These are phyloP conservation scores for Mamestra configurata DNA, from an alignment of 1,140 invertebrate genomes.

Conservation along the genomic window DNA sequence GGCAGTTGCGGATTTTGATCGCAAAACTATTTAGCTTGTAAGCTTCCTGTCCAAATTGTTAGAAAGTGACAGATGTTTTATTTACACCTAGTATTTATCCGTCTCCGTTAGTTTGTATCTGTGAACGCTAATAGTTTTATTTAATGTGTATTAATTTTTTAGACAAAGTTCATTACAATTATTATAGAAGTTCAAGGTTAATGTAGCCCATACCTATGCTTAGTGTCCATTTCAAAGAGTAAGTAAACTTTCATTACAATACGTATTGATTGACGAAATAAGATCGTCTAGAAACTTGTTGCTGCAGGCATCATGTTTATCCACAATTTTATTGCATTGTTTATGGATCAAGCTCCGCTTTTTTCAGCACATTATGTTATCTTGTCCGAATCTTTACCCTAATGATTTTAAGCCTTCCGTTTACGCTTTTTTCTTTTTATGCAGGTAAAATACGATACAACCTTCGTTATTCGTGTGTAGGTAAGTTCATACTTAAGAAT, in stretches of 20 bases:
- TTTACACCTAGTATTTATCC: too few species aligned
- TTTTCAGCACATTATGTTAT: constrained; percentile 31
- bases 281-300: not conserved
- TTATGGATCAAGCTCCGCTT: constrained; percentile 22
- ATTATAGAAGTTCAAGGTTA: not conserved
- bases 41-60: constrained; percentile 6
- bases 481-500: not conserved
- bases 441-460: constrained; percentile 15
- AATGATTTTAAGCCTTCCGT: constrained; percentile 46
- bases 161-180: too few species aligned
- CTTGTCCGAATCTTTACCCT: constrained; percentile 43
- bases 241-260: not conserved
- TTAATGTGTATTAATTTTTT: too few species aligned
- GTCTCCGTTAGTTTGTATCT: too few species aligned
- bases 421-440: constrained; percentile 26
- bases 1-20: constrained; percentile 43
- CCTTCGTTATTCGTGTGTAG: not conserved
- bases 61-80: constrained; percentile 11
- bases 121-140: not conserved
- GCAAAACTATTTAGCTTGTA: constrained; percentile 4
- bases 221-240: not conserved
- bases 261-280: not conserved
- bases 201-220: too few species aligned
- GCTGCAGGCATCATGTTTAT: constrained; percentile 1
- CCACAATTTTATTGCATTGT: constrained; percentile 39